Conservation (phyloP, 1,140 invertebrate species). For the Euura saliciscinereae region DNA sequence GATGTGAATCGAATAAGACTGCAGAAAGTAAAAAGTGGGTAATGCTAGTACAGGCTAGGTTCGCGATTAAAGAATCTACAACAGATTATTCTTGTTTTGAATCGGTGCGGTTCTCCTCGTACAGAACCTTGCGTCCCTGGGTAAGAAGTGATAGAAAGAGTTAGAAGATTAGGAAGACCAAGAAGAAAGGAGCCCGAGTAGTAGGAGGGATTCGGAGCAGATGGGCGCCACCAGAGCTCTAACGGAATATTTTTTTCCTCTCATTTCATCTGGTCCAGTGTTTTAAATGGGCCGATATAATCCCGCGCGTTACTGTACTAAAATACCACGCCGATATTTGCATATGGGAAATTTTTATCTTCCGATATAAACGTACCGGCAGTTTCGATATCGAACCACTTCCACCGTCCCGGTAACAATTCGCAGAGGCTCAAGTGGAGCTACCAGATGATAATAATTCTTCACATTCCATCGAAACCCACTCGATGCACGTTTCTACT, state of each 20-base stretch:
- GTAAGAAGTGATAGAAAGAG: background rate
- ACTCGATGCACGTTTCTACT: background rate
- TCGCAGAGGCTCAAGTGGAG: background rate
- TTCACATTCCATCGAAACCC: background rate
- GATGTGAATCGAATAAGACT: too few relatives aligned
- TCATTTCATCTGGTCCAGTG: background rate
- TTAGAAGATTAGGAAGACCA: background rate
- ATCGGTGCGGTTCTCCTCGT: background rate
- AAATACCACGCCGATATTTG: too few relatives aligned
- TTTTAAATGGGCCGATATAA: constrained; percentile 5
- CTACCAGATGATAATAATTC: background rate
- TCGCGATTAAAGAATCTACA: too few relatives aligned
- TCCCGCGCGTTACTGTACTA: background rate
- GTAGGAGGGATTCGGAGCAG: background rate
- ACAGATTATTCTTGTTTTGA: background rate
- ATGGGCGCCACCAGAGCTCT: background rate
- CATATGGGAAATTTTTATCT: background rate
- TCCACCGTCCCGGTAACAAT: background rate
- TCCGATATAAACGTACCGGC: background rate
- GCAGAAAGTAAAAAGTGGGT: too few relatives aligned
- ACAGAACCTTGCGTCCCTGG: background rate
- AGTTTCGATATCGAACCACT: constrained; percentile 1
- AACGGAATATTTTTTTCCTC: background rate
- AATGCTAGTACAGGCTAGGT: too few relatives aligned
- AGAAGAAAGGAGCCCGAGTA: background rate